A percentile compares a stretch with the other conserved stretches of the same genome.
These are phyloP conservation scores for Trichechus manatus DNA, from an alignment of 2,113 vertebrate species.

Conservation along the genomic window DNA sequence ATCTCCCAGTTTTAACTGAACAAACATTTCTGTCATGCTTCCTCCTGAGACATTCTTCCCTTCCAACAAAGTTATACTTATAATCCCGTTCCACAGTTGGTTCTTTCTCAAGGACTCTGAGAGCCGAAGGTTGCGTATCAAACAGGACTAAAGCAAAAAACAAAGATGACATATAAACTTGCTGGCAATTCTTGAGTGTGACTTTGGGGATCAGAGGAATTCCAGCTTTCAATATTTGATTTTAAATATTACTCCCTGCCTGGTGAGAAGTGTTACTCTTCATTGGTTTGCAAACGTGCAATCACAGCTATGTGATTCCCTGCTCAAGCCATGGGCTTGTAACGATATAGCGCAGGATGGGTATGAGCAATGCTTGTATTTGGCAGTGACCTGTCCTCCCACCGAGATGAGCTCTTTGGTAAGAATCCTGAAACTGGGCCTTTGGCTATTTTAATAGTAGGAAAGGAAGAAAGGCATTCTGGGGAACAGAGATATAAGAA, in stretches of 20 bases:
- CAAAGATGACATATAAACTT: not conserved
- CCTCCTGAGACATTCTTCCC: conserved; percentile 92
- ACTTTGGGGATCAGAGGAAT: not conserved
- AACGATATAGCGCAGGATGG: not conserved
- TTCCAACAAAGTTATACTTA: conserved; percentile 94
- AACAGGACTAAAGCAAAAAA: conserved; percentile 84
- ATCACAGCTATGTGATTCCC: not conserved
- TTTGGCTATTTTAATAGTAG: not conserved
- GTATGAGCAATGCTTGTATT: not conserved
- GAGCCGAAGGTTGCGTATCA: conserved; percentile 85
- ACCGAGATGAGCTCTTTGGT: not conserved
- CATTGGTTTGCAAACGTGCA: not conserved
- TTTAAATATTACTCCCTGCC: not conserved
- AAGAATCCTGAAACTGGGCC: not conserved
- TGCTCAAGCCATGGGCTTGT: not conserved
- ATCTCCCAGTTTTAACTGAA: conserved; percentile 94
- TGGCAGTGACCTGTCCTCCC: not conserved
- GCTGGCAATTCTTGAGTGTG: not conserved
- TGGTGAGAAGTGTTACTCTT: not conserved
- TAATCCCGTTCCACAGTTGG: conserved; percentile 94
- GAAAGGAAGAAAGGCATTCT: conserved; percentile 1
- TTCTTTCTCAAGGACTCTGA: conserved; percentile 91
- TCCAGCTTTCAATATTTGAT: not conserved
- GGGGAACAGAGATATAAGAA: not conserved
- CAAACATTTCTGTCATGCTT: conserved; percentile 92